Evolutionary conservation across 2,888 invertebrate genomes (phyloP).

Genomic region (Lepidochitona cinerea): DNA sequence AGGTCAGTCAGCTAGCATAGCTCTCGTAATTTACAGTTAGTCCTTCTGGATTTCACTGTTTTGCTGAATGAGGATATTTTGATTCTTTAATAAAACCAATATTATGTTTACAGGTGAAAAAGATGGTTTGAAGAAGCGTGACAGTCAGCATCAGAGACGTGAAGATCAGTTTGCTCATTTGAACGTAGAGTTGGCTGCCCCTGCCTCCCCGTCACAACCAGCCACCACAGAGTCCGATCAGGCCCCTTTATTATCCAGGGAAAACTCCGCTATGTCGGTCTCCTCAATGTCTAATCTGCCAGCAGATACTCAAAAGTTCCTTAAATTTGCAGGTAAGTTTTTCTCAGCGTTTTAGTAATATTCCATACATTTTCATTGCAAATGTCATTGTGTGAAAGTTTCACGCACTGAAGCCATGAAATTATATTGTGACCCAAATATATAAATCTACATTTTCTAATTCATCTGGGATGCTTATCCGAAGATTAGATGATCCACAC

Average conservation of each 20-base stretch:
- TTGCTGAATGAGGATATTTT: not conserved
- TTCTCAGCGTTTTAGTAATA: too few species aligned
- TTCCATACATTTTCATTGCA: too few species aligned
- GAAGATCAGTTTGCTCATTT: conserved; percentile 74
- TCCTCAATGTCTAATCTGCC: conserved; percentile 67
- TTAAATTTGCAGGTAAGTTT: conserved; percentile 81
- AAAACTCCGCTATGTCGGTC: conserved; percentile 53
- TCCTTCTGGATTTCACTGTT: not conserved
- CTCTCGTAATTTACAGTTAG: not conserved
- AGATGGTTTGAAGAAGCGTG: conserved; percentile 43
- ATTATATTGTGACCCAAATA: not conserved
- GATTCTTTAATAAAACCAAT: too few species aligned
- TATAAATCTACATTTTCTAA: too few species aligned
- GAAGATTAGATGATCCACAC: too few species aligned
- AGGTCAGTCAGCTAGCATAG: conserved; percentile 63
- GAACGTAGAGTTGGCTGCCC: conserved; percentile 62
- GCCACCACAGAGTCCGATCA: conserved; percentile 23
- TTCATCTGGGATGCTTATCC: too few species aligned
- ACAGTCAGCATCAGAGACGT: conserved; percentile 53
- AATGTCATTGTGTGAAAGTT: too few species aligned
- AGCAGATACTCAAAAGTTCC: conserved; percentile 82
- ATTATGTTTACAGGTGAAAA: conserved; percentile 58
- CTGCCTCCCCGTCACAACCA: conserved; percentile 46
- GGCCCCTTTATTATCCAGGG: conserved; percentile 42
- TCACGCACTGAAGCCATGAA: too few species aligned